phyloP scores from a whole-genome alignment of 2,113 vertebrate species.

The Panthera uncia region DNA sequence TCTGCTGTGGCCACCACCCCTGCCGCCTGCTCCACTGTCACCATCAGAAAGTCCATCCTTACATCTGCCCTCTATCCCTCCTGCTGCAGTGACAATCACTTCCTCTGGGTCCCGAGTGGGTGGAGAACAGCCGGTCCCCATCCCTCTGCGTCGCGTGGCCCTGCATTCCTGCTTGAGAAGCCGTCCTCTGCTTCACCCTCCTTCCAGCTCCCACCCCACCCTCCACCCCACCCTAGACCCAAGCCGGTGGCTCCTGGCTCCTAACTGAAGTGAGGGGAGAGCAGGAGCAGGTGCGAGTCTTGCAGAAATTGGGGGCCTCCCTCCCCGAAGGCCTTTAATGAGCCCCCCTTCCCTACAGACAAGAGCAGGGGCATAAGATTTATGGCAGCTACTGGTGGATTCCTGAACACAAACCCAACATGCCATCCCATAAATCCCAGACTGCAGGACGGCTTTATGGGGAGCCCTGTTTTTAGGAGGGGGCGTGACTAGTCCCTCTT shows the following conservation, averaged over 20 bases:
- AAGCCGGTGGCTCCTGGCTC: neutral
- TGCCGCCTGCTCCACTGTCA: slow-evolving; percentile 45
- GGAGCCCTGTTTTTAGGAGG: slow-evolving; percentile 41
- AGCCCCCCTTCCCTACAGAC: neutral
- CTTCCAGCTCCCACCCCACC: neutral
- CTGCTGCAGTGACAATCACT: neutral
- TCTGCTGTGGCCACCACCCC: slow-evolving; percentile 34
- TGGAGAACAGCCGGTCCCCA: slow-evolving; percentile 41
- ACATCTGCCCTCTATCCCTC: slow-evolving; percentile 8
- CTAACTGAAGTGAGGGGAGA: neutral
- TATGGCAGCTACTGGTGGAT: neutral
- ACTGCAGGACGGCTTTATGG: neutral
- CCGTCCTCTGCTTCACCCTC: neutral
- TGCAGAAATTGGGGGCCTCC: neutral
- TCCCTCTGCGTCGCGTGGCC: neutral
- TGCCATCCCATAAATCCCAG: slow-evolving; percentile 23
- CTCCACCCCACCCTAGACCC: neutral
- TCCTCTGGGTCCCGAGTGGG: slow-evolving; percentile 16
- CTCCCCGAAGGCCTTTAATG: neutral
- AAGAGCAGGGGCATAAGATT: neutral
- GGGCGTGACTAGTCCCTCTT: neutral
- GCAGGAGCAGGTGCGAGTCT: neutral
- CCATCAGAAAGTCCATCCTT: slow-evolving; percentile 57
- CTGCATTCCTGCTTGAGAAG: neutral
- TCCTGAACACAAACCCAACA: neutral